Base-by-base conservation (phyloP, 1,140 invertebrate species). In the Thrips palmi region DNA sequence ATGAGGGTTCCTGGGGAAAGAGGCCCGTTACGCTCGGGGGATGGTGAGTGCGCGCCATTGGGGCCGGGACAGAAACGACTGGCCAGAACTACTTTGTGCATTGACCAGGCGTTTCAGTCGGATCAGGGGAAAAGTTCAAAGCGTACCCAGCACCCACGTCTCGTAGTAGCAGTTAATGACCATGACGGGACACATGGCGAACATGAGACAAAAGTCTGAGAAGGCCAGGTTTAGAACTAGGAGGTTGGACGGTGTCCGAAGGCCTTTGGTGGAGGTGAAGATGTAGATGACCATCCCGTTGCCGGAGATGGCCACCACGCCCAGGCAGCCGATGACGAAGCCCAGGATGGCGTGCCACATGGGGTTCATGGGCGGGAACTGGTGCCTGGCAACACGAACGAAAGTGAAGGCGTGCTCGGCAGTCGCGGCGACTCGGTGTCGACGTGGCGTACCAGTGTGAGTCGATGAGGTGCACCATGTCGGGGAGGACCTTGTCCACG, bases 201-300 rank as follows among this genome's bases (percentile, higher is more conserved):
- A 62, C 81, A 88, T 89, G 76, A 91, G 87, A 23, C 75, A 57
- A 49, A 89, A 85, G 52, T 91, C 84, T 6, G 78, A 84, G 53
- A 87, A 74, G 5, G 84, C 83, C 46, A 89, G 62, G 58, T 89
- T 89, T 27, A 87, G 69, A 10, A 87, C 75, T 21, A 86, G 63
- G 37, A 87, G 55, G 56, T 89, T 89, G 39, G 81, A 81, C 10
- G 84, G 83, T 14, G 80, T 83, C 46, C 79, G 68, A 1, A 87
- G 66, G 29, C 62, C 60, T 58, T 81, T 81, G 1, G 78, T 80
- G 3, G 70, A 67, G 14, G 65, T 63, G 55, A 88, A 91, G 42
- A 89, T 81, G 57, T 81, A 87, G 39, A 88, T 64, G 21, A 89
- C 85, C 62, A 87, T 72, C 19, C 76, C 72, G 50, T 92, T 92